Evolutionary conservation across 2,113 vertebrate species (phyloP), one percentile per base, ranked within the genome.

Genomic region (Meleagris gallopavo): DNA sequence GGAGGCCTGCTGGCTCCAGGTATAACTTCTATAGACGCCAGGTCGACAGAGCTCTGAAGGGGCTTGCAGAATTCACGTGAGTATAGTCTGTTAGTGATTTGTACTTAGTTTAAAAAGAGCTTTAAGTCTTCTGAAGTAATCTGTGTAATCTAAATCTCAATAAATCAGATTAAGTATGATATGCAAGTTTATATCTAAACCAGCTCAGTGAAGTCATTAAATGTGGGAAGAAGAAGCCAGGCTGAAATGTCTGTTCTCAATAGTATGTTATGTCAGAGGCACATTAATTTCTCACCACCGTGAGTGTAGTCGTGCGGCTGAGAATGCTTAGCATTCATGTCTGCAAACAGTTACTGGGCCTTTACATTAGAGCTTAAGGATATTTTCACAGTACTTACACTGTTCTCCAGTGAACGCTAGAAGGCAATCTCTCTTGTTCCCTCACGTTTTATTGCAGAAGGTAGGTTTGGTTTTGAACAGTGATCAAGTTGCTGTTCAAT

Each of bases 371-470:
- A 72, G 11, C 2, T 77, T 15, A 45, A 64, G 83, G 38, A 83
- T 84, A 55, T 12, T 15, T 10, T 92, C 10, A 19, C 21, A 10
- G 10, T 20, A 8, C 43, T 54, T 52, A 9, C 20, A 10, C 9
- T 55, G 10, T 18, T 71, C 15, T 57, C 15, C 92, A 60, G 13
- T 72, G n/a, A 79, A 78, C 86, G 9, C 81, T 89, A 85, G 94
- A 92, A 89, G 95, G 95, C 94, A 94, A 8, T 61, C 43, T 91
- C 19, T 64, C 40, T 90, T 67, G 22, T 12, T 61, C 80, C 19
- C 46, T 84, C 25, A 4, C 5, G 3, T 60, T 22, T 40, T n/a
- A 2, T 2, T 38, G 76, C 4, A 10, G 41, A 18, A 27, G 1
- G 8, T 71, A 8, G 18, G 5, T 62, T 93, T 65, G 29, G 7